A percentile compares a stretch with the other conserved stretches of the same genome.
Evolutionary conservation across 2,797 vertebrate species (phyloP).

Genomic region (Malurus leucopterus): DNA sequence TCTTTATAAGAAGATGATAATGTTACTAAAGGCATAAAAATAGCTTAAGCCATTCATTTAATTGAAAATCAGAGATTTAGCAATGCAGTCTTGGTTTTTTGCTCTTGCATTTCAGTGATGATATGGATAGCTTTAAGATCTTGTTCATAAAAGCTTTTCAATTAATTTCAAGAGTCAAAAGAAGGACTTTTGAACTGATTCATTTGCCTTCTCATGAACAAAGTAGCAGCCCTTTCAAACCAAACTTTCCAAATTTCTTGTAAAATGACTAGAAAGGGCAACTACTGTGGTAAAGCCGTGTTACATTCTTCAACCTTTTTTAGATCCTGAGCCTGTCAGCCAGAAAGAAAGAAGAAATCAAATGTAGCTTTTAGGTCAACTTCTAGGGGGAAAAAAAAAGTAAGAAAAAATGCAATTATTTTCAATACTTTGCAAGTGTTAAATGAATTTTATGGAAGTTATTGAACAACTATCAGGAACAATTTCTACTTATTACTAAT

Average conservation of each 20-base stretch:
- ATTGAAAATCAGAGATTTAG: not conserved
- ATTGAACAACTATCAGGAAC: not conserved
- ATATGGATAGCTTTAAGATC: not conserved
- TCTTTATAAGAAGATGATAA: not conserved
- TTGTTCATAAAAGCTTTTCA: not conserved
- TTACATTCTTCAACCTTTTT: not conserved
- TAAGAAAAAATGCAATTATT: not conserved
- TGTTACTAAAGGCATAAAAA: not conserved
- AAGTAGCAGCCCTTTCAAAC: not conserved
- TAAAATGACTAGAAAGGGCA: not conserved
- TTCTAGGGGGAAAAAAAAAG: accelerated
- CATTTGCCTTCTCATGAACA: not conserved
- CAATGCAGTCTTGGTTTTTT: not conserved
- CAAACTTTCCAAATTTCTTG: not conserved
- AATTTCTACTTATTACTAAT: not conserved
- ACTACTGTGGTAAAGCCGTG: not conserved
- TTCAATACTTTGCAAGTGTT: not conserved
- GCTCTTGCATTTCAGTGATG: not conserved
- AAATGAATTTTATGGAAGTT: not conserved
- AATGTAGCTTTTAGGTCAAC: not conserved
- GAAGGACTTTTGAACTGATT: not conserved
- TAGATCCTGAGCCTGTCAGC: not conserved
- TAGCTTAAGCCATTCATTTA: not conserved
- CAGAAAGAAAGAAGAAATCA: not conserved
- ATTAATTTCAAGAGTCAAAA: not conserved